Base-by-base conservation (phyloP, 2,888 invertebrate species). In the Dyspetes luteomarginatus region DNA sequence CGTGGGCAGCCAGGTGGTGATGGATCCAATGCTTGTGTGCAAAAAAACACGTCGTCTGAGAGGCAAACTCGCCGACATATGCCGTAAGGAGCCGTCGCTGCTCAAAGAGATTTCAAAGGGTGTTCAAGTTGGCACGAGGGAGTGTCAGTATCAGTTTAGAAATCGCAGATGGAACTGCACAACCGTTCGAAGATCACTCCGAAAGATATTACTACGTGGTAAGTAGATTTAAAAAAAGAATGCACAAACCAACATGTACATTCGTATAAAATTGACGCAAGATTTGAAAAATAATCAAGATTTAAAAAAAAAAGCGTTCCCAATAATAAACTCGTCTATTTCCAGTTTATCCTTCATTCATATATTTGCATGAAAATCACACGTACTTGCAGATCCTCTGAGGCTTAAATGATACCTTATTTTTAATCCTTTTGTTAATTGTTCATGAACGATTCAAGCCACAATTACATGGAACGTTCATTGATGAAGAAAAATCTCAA, bases 81-180 rank as follows among this genome's bases (percentile, higher is more conserved):
- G 98, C 93, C 95, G 95, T 86, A 96, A 96, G 93, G 97, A 98
- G 92, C 95, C 95, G 64, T 94, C 94, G 83, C 94, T 98, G 67
- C 94, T 98, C 84, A 95, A 96, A 89, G 96, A 97, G 93, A 97
- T 98, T 89, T 94, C 95, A 74, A 95, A 95, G 88, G 98, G 98
- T 22, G 96, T 97, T 79, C 95, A 95, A 86, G 93, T 96, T 82
- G 97, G 96, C 26, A 96, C 97, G 86, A 94, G 94, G 83, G 97
- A 98, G 94, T 98, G 98, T 91, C 96, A 97, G 85, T 95, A 95
- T 92, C 97, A 97, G 93, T 97, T 98, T 92, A 94, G 96, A 78
- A 95, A 96, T 91, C 94, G 97, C 81, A 94, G 96, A 91, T 98
- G 97, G 98, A 98, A 98, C 92, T 98, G 98, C 91, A 97, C 97